A percentile compares a stretch with the other conserved stretches of the same genome.
Conservation (phyloP, 2,888 invertebrate genomes). For the Gerris lacustris region DNA sequence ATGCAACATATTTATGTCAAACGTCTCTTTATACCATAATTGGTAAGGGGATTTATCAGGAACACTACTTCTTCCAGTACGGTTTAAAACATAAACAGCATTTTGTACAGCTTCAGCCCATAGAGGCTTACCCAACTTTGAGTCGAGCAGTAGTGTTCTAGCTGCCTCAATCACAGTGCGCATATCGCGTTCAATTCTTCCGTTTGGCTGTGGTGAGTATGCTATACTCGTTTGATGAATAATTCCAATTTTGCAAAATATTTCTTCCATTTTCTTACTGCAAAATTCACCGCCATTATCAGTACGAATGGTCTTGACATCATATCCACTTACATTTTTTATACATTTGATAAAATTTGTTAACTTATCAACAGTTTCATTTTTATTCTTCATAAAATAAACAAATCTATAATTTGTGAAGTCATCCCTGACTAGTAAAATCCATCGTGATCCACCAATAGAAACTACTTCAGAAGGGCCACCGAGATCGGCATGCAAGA, state of each 20-base stretch:
- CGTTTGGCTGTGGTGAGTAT: constrained; percentile 17
- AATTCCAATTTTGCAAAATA: constrained; percentile 7
- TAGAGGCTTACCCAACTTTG: constrained; percentile 11
- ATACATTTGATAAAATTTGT: neutral
- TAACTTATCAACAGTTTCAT: constrained; percentile 16
- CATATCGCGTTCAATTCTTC: constrained; percentile 15
- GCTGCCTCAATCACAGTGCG: constrained; percentile 17
- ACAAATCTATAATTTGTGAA: neutral
- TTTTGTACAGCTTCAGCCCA: constrained; percentile 15
- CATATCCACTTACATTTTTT: neutral
- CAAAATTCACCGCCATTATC: constrained; percentile 16
- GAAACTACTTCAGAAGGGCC: constrained; percentile 17
- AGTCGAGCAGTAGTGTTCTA: constrained; percentile 8
- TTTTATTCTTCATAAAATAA: constrained; percentile 9
- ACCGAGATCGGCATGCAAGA: constrained; percentile 21
- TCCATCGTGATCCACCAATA: constrained; percentile 29
- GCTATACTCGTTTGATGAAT: constrained; percentile 10
- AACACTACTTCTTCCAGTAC: constrained; percentile 11
- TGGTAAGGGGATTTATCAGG: constrained; percentile 12
- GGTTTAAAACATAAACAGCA: constrained; percentile 10
- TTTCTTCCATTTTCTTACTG: neutral
- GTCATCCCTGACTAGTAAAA: constrained; percentile 23
- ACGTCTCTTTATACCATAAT: constrained; percentile 21
- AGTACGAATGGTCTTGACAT: constrained; percentile 28
- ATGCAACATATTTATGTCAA: neutral